Conservation (phyloP, 2,113 vertebrate species). For the Nettapus auritus region DNA sequence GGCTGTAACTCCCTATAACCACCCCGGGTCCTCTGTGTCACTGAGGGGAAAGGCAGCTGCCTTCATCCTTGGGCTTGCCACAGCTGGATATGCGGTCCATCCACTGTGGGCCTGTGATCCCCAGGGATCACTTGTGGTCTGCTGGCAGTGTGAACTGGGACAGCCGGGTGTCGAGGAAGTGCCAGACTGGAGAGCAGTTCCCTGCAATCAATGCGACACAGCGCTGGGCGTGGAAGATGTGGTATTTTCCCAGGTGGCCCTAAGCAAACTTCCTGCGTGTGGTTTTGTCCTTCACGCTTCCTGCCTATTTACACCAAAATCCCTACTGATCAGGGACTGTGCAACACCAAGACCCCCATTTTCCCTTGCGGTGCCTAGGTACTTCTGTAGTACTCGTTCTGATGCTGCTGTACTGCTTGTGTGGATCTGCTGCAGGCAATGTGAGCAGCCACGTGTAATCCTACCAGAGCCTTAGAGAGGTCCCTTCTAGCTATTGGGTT, state of each 20-base stretch:
- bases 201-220: neutral
- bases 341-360: neutral
- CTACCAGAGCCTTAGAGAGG: neutral
- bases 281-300: accelerated
- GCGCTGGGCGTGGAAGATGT: neutral
- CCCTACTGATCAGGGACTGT: neutral
- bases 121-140: neutral
- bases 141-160: neutral
- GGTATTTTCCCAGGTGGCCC: neutral
- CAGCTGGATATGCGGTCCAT: neutral
- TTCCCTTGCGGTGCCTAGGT: neutral
- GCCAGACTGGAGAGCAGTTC: neutral
- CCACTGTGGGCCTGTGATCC: neutral
- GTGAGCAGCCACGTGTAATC: neutral
- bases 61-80: neutral
- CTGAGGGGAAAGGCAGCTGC: neutral
- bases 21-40: neutral
- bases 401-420: too few relatives aligned
- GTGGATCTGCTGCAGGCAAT: neutral
- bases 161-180: neutral
- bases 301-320: neutral
- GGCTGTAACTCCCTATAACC: neutral
- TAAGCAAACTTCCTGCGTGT: neutral
- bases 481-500: neutral
- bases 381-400: neutral